phyloP scores from a whole-genome alignment of 1,140 invertebrate species.

The Drosophila mauritiana region DNA sequence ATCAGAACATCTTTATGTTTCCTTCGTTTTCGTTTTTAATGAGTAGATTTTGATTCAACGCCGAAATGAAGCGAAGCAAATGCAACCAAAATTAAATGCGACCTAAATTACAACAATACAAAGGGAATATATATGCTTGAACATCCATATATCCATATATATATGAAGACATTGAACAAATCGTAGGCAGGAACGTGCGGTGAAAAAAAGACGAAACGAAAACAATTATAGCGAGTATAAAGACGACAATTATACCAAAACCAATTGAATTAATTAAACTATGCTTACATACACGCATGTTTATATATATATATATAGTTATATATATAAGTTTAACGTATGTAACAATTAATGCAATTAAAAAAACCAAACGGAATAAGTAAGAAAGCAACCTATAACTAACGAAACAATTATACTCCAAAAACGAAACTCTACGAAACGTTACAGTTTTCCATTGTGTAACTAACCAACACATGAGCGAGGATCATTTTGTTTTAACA shows the following conservation, averaged over 20 bases:
- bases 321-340: conserved; percentile 68
- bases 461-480: conserved; percentile 42
- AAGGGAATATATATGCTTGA: conserved; percentile 56
- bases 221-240: conserved; percentile 78
- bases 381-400: conserved; percentile 44
- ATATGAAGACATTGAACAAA: conserved; percentile 83
- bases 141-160: conserved; percentile 62
- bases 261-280: conserved; percentile 78
- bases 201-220: conserved; percentile 71
- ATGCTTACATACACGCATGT: conserved; percentile 55
- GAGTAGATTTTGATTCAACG: conserved; percentile 40
- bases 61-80: conserved; percentile 50
- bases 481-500: conserved; percentile 43
- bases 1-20: conserved; percentile 27
- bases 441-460: conserved; percentile 70
- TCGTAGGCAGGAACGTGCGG: conserved; percentile 85
- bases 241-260: conserved; percentile 75
- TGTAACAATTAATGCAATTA: conserved; percentile 65
- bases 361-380: conserved; percentile 13
- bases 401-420: conserved; percentile 72
- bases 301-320: conserved; percentile 52
- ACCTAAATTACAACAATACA: conserved; percentile 74
- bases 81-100: conserved; percentile 59
- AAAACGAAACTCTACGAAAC: conserved; percentile 67
- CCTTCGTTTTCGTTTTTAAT: conserved; percentile 27